Evolutionary conservation across 2,797 vertebrate species (phyloP).

Genomic region (Poeciliopsis infans): DNA sequence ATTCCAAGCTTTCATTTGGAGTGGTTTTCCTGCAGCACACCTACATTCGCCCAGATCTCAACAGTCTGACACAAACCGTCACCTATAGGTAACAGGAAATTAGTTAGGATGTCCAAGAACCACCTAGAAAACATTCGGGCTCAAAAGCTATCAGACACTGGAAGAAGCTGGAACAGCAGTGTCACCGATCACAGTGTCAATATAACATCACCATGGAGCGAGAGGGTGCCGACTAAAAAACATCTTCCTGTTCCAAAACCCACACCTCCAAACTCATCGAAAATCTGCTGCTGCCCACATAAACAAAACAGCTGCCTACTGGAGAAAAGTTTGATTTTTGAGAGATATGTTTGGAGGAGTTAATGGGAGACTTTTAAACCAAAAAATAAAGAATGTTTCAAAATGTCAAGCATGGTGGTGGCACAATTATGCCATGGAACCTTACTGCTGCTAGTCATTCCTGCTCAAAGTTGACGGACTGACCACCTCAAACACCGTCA

Average conservation of each 20-base stretch:
- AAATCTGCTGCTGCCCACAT: neutral
- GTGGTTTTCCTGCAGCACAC: neutral
- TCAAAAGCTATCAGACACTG: neutral
- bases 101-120: neutral
- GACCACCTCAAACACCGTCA: neutral
- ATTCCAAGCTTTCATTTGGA: neutral
- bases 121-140: neutral
- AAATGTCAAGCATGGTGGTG: neutral
- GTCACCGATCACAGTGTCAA: neutral
- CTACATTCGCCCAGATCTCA: neutral
- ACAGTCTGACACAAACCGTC: neutral
- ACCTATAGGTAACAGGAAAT: neutral
- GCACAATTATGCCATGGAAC: neutral
- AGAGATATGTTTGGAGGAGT: neutral
- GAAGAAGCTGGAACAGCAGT: neutral
- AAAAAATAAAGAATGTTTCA: neutral
- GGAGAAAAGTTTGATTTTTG: neutral
- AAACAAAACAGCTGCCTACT: neutral
- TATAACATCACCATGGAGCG: neutral
- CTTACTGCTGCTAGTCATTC: neutral
- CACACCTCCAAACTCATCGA: neutral
- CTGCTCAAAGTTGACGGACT: neutral
- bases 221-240: neutral
- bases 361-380: neutral
- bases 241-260: neutral